phyloP scores from a whole-genome alignment of 2,113 vertebrate genomes.

The Leucoraja erinaceus region DNA sequence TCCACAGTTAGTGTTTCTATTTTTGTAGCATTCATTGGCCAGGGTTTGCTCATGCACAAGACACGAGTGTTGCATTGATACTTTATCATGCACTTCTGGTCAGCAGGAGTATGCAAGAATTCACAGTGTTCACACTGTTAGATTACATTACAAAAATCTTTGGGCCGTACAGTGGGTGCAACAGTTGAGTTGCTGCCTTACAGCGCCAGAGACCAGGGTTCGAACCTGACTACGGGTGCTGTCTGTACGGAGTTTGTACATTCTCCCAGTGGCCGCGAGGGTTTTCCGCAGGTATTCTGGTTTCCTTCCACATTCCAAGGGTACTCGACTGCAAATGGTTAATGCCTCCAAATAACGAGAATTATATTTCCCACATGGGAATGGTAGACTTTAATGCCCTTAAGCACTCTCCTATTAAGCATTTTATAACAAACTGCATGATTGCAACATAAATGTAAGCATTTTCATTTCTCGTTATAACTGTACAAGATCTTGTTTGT shows the following conservation, averaged over 20 bases:
- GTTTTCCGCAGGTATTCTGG: too few species aligned
- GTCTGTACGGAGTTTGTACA: too few species aligned
- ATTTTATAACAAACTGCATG: neutral
- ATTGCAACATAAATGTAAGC: neutral
- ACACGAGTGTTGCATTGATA: neutral
- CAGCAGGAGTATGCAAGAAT: neutral
- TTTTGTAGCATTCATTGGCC: neutral
- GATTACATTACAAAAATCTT: neutral
- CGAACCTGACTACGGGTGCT: too few species aligned
- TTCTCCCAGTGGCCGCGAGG: too few species aligned
- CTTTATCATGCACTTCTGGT: neutral
- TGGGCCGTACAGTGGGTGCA: too few species aligned
- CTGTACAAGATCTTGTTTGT: neutral
- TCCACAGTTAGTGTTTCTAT: neutral
- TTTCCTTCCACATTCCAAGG: neutral
- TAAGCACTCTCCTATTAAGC: neutral
- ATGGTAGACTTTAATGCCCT: neutral
- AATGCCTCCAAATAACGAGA: neutral
- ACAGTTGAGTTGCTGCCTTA: too few species aligned
- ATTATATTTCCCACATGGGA: neutral
- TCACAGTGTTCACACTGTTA: neutral
- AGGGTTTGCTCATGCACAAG: neutral
- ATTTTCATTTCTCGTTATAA: neutral
- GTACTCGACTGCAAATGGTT: neutral
- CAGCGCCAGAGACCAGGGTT: too few species aligned